Conservation (phyloP, 2,888 invertebrate species). For the Caenorhabditis sinica region DNA sequence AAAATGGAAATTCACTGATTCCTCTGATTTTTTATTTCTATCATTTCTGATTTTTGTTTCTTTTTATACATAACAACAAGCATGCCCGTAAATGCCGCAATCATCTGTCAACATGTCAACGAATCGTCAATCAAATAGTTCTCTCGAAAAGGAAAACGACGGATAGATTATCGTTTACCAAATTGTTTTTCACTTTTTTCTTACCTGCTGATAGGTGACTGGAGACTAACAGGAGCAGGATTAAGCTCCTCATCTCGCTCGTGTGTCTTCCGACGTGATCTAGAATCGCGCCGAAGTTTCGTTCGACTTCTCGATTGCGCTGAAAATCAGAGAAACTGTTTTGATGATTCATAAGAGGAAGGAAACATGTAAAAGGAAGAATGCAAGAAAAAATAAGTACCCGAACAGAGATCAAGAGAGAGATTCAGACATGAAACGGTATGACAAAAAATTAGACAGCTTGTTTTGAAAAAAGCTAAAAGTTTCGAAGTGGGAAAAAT, state of each 20-base stretch:
- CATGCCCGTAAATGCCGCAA: constrained; percentile 26
- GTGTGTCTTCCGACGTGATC: constrained; percentile 61
- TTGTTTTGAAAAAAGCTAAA: not conserved
- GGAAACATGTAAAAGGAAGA: too few species aligned
- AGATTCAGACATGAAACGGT: not conserved
- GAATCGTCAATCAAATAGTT: constrained; percentile 38
- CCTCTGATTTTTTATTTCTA: too few species aligned
- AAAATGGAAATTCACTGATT: not conserved
- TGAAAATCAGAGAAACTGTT: constrained; percentile 26
- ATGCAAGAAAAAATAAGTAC: not conserved
- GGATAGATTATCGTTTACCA: constrained; percentile 27
- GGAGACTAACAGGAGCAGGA: constrained; percentile 53
- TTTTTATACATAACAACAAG: not conserved
- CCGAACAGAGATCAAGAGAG: not conserved
- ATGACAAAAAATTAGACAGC: too few species aligned
- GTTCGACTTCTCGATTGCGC: constrained; percentile 45
- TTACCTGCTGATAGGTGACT: constrained; percentile 59
- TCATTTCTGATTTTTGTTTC: not conserved
- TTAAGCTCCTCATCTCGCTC: constrained; percentile 60
- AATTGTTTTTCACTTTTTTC: not conserved
- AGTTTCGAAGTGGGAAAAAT: constrained; percentile 2
- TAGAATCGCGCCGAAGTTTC: constrained; percentile 62
- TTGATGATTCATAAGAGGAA: constrained; percentile 12
- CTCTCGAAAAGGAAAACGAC: constrained; percentile 23
- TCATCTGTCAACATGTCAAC: constrained; percentile 28